Evolutionary conservation across 1,140 invertebrate genomes (phyloP).

Genomic region (Panulirus ornatus): DNA sequence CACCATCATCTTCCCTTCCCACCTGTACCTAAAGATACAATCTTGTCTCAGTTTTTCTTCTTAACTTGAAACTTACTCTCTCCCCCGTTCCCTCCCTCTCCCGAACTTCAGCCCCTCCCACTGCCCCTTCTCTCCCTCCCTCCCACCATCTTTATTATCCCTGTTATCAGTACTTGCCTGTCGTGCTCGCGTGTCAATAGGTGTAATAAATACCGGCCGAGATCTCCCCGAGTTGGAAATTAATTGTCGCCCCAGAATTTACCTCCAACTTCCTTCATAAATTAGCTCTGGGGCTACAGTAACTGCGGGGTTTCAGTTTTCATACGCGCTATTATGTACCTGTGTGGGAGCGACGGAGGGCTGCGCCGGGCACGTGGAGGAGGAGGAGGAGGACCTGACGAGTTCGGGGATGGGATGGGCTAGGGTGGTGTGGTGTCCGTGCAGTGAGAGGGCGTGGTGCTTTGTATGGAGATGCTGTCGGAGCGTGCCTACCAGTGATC

Average conservation of each 20-base stretch:
- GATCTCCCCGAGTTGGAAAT: constrained; percentile 24
- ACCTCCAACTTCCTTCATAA: constrained; percentile 36
- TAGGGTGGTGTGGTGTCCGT: too few species aligned
- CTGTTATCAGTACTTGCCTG: constrained; percentile 8
- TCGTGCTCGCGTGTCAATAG: constrained; percentile 40
- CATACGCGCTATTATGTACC: not conserved
- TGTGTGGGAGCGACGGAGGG: not conserved
- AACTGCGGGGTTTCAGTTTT: not conserved
- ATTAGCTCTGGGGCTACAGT: constrained; percentile 26
- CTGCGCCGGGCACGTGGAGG: not conserved
- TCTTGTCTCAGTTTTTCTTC: too few species aligned
- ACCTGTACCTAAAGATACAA: too few species aligned
- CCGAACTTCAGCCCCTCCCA: not conserved
- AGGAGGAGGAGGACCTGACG: too few species aligned
- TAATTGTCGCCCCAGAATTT: constrained; percentile 39
- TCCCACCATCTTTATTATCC: not conserved
- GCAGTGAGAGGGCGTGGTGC: too few species aligned
- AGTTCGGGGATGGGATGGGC: too few species aligned
- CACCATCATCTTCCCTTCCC: too few species aligned
- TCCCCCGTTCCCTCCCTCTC: not conserved
- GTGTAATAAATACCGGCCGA: constrained; percentile 50
- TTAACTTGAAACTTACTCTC: too few species aligned
- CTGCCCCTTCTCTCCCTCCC: not conserved
- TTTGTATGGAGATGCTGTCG: too few species aligned
- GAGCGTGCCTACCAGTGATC: too few species aligned